phyloP scores from a whole-genome alignment of 1,140 invertebrate genomes.

The Littorina saxatilis region DNA sequence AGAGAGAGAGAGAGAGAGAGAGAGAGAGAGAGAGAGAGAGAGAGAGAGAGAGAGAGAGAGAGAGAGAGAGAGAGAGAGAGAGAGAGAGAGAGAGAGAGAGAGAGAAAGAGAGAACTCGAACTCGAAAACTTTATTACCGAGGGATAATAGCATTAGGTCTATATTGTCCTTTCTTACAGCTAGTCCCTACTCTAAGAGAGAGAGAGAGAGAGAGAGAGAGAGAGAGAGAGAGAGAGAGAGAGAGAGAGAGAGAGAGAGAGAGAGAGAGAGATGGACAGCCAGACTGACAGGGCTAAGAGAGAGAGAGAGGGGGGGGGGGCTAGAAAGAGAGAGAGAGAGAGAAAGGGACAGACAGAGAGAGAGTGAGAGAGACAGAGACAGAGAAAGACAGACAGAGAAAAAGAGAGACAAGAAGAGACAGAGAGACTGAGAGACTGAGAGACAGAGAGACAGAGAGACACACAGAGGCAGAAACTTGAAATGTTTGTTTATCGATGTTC shows the following conservation, averaged over 20 bases:
- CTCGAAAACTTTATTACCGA: too few relatives aligned
- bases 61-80: not conserved
- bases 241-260: not conserved
- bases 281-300: not conserved
- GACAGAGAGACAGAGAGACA: not conserved
- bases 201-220: not conserved
- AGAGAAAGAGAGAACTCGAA: too few relatives aligned
- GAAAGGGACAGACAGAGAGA: too few relatives aligned
- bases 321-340: not conserved
- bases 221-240: not conserved
- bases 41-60: not conserved
- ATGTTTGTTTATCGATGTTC: too few relatives aligned
- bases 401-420: too few relatives aligned
- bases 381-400: too few relatives aligned
- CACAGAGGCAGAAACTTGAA: not conserved
- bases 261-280: too few relatives aligned
- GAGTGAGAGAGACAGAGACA: not conserved
- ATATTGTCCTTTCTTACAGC: too few relatives aligned
- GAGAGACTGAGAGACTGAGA: not conserved
- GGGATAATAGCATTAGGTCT: too few relatives aligned
- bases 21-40: not conserved
- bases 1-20: not conserved
- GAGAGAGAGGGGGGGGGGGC: not conserved
- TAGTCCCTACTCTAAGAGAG: too few relatives aligned
- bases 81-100: not conserved